Evolutionary conservation across 2,113 vertebrate species (phyloP).

Genomic region (Emydocephalus ijimae): DNA sequence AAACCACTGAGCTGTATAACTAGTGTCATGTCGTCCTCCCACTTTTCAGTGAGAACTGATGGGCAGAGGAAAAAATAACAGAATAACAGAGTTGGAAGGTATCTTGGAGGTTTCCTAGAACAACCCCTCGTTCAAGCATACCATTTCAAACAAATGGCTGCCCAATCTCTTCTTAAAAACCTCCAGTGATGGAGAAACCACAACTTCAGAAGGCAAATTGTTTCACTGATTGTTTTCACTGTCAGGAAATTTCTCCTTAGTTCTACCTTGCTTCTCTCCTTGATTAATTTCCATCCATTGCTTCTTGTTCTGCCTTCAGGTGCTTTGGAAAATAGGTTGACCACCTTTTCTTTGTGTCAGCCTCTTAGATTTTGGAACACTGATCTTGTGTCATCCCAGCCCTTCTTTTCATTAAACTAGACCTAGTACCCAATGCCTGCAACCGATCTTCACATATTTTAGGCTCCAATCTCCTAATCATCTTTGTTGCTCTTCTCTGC

Average conservation of each 20-base stretch:
- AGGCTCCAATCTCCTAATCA: neutral
- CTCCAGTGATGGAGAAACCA: too few species aligned
- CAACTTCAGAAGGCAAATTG: too few species aligned
- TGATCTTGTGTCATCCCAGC: neutral
- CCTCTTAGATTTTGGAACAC: neutral
- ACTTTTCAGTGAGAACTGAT: neutral
- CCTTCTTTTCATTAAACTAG: neutral
- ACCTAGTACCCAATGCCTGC: neutral
- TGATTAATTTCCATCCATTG: neutral
- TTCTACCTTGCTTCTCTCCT: neutral
- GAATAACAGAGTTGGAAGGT: neutral
- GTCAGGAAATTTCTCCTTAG: neutral
- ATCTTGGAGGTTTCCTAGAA: neutral
- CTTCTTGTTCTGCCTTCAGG: neutral
- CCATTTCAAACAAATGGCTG: too few species aligned
- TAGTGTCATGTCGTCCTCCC: neutral
- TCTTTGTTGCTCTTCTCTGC: neutral
- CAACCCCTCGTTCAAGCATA: neutral
- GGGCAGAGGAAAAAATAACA: neutral
- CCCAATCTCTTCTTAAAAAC: too few species aligned
- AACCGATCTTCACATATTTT: neutral
- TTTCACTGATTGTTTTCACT: neutral
- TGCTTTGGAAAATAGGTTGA: neutral
- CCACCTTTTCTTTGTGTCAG: neutral
- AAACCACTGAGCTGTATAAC: neutral